These are phyloP conservation scores for Sanderia malayensis DNA, from an alignment of 30 jellyfish, hydroid and myxozoan species.

Conservation along the genomic window DNA sequence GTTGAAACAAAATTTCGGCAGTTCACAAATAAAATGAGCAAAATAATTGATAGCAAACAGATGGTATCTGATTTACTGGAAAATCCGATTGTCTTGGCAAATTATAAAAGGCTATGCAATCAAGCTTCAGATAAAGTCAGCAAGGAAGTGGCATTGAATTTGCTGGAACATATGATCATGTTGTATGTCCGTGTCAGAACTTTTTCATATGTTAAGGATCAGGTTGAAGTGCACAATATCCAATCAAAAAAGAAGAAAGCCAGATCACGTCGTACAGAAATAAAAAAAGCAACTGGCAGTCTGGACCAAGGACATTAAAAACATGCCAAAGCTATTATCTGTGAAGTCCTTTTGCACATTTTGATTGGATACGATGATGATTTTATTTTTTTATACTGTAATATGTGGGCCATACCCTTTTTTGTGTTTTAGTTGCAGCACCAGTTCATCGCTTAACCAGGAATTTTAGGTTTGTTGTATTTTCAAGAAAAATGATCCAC, in stretches of 20 bases:
- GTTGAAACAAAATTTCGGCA: conserved; percentile 43
- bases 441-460: conserved; percentile 29
- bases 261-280: conserved; percentile 15
- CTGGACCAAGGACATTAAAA: conserved; percentile 53
- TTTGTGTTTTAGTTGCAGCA: conserved; percentile 13
- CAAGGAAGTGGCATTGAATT: no score
- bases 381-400: not conserved
- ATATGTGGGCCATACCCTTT: not conserved
- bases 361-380: not conserved
- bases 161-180: conserved; percentile 5
- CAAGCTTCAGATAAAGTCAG: no score
- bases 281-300: conserved; percentile 35
- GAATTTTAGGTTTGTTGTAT: conserved; percentile 2
- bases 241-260: conserved; percentile 18
- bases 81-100: conserved; percentile 21
- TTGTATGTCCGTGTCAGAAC: conserved; percentile 36
- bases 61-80: conserved; percentile 36
- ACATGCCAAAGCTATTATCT: not conserved
- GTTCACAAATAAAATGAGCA: conserved; percentile 16
- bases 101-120: conserved; percentile 3
- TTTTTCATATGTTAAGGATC: conserved; percentile 35
- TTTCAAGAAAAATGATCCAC: not conserved
- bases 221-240: conserved; percentile 32
- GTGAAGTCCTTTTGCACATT: not conserved
- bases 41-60: conserved; percentile 29